Conservation (phyloP, 53 echinoderm and acorn worm species). For the Holothuria scabra region DNA sequence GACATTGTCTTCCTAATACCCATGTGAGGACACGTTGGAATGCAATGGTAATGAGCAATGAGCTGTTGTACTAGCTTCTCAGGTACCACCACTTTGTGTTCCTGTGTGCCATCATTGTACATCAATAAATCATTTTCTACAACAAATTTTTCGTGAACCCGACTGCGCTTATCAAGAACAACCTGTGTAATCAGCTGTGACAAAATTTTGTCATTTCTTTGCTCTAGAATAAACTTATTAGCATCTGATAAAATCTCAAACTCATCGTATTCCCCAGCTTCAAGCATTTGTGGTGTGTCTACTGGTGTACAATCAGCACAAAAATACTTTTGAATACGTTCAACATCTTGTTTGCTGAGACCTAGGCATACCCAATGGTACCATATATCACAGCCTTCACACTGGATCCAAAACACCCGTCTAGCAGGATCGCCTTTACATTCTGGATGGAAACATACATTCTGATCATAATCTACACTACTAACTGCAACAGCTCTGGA, state of each 20-base stretch:
- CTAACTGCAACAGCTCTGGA: not conserved
- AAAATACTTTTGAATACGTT: not conserved
- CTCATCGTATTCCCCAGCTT: not conserved
- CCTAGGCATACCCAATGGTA: conserved; percentile 35
- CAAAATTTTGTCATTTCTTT: not conserved
- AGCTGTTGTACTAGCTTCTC: not conserved
- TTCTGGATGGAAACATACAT: conserved; percentile 24
- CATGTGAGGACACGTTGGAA: conserved; percentile 55
- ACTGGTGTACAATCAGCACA: not conserved
- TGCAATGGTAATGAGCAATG: conserved; percentile 41
- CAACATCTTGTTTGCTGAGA: not conserved
- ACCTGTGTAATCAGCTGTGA: not conserved
- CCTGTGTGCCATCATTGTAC: not conserved
- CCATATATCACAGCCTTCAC: conserved; percentile 55
- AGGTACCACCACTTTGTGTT: conserved; percentile 19
- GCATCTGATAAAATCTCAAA: not conserved
- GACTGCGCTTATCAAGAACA: not conserved
- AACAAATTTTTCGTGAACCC: not conserved
- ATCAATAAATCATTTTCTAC: conserved; percentile 3
- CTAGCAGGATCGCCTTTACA: conserved; percentile 17
- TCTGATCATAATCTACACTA: conserved; percentile 15
- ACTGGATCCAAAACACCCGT: conserved; percentile 52
- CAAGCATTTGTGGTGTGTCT: too few relatives aligned
- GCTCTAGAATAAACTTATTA: not conserved
- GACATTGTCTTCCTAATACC: conserved; percentile 56